phyloP scores from a whole-genome alignment of 2,113 vertebrate genomes.

The Tupaia tana region DNA sequence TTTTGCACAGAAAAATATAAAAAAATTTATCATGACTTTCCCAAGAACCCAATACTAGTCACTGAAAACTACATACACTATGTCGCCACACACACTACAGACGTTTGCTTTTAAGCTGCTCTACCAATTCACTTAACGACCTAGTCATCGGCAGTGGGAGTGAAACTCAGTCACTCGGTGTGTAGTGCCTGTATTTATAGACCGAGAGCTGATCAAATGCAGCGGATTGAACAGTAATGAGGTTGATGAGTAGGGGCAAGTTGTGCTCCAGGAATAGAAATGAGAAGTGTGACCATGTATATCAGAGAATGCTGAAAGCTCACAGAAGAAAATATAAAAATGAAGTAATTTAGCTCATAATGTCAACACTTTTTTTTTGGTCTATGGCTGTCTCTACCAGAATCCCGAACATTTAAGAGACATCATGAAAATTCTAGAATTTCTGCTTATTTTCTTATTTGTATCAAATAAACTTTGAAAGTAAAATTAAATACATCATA shows the following conservation, averaged over 20 bases:
- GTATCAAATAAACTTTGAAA: neutral
- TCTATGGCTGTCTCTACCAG: neutral
- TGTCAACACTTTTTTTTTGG: neutral
- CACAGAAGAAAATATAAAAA: neutral
- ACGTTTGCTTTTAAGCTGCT: no score
- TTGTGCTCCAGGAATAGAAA: fast-evolving
- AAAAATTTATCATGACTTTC: no score
- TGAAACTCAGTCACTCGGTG: no score
- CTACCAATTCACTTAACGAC: no score
- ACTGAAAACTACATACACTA: no score
- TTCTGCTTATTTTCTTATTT: neutral
- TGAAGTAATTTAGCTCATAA: neutral
- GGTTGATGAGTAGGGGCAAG: neutral
- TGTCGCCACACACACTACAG: no score
- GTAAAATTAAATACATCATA: neutral
- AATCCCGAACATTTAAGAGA: neutral
- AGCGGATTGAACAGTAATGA: neutral
- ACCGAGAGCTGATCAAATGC: neutral
- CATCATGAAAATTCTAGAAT: neutral
- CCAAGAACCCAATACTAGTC: no score
- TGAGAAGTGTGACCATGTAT: fast-evolving
- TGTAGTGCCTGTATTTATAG: no score
- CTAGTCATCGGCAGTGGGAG: no score
- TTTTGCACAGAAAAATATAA: no score
- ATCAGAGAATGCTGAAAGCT: neutral